Evolutionary conservation across 2,797 vertebrate genomes (phyloP).

Genomic region (Danionella dracula): DNA sequence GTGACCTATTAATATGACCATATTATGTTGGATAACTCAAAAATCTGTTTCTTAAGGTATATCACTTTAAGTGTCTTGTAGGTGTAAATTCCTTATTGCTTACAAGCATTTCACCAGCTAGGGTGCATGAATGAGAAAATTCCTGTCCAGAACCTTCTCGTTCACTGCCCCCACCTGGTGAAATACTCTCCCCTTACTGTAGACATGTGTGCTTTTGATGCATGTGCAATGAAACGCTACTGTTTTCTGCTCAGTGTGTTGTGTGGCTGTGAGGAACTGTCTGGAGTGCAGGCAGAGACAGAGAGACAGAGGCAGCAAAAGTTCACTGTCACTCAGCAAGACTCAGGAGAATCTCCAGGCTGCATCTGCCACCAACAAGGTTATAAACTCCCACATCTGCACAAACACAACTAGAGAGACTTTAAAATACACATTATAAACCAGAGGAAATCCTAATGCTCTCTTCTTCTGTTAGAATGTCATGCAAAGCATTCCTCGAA

Average conservation of each 20-base stretch:
- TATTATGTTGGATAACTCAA: too few species aligned
- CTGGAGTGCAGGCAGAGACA: constrained; percentile 91
- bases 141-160: too few species aligned
- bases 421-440: not conserved
- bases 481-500: constrained; percentile 75
- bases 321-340: constrained; percentile 79
- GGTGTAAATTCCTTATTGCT: too few species aligned
- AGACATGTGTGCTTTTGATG: too few species aligned
- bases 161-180: too few species aligned
- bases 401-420: constrained; percentile 7
- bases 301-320: constrained; percentile 83
- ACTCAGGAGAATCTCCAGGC: constrained; percentile 78
- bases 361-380: constrained; percentile 68
- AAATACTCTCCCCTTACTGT: too few species aligned
- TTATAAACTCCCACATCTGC: constrained; percentile 43
- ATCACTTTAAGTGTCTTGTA: too few species aligned
- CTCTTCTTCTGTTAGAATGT: constrained; percentile 58
- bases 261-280: constrained; percentile 91
- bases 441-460: too few species aligned
- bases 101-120: too few species aligned
- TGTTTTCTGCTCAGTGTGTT: constrained; percentile 31
- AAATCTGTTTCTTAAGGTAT: too few species aligned
- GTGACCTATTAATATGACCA: too few species aligned
- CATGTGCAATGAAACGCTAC: not conserved
- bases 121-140: too few species aligned